A percentile compares a stretch with the other conserved stretches of the same genome.
These are phyloP conservation scores for Bradynema listronoti DNA, from an alignment of 1,140 invertebrate species.

Conservation along the genomic window DNA sequence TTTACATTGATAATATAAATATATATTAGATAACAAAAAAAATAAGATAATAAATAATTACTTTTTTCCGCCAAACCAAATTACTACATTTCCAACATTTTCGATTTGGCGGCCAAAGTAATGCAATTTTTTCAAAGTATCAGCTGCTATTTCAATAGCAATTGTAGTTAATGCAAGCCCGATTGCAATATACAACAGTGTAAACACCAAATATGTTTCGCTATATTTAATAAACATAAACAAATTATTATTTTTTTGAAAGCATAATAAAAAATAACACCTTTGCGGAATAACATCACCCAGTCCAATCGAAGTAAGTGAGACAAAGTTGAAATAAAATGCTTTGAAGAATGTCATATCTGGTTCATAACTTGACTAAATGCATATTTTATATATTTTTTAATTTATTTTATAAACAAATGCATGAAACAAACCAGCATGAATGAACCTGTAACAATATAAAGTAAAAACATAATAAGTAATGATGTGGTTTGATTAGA, in stretches of 20 bases:
- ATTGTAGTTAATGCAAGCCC: constrained; percentile 56
- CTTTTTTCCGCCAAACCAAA: constrained; percentile 57
- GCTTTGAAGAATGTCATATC: constrained; percentile 30
- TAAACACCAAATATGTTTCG: constrained; percentile 48
- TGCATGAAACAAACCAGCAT: constrained; percentile 13
- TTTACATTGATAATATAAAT: constrained; percentile 7
- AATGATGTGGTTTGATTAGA: constrained; percentile 27
- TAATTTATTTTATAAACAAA: neutral
- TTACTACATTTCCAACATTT: constrained; percentile 53
- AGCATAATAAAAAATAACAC: constrained; percentile 11
- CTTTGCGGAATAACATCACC: constrained; percentile 38
- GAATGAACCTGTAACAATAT: constrained; percentile 19
- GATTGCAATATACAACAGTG: constrained; percentile 53
- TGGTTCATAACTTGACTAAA: constrained; percentile 23
- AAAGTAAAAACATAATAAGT: constrained; percentile 23
- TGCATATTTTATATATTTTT: neutral
- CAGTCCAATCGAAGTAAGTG: constrained; percentile 42
- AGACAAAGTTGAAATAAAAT: constrained; percentile 45
- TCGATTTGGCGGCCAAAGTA: constrained; percentile 58
- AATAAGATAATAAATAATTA: constrained; percentile 21
- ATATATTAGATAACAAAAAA: neutral
- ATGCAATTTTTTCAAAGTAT: constrained; percentile 55
- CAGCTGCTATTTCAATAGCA: constrained; percentile 57
- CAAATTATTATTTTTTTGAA: constrained; percentile 7
- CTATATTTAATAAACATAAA: constrained; percentile 20